Conservation (phyloP, 2,888 invertebrate species). For the Tortrix viridana region DNA sequence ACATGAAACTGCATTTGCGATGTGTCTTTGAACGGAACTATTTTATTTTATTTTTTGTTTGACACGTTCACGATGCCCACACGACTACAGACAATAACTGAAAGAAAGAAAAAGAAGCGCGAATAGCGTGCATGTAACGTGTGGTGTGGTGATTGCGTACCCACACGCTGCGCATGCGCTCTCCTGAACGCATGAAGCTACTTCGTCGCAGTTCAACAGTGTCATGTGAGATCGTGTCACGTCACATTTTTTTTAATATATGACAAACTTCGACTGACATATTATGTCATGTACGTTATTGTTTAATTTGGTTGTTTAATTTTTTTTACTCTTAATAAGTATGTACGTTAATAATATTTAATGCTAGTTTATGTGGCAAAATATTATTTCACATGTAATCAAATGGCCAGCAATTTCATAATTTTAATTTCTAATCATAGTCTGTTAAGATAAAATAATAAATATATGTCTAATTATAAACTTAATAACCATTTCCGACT, state of each 20-base stretch:
- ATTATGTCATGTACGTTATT: constrained; percentile 4
- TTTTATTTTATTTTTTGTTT: background rate
- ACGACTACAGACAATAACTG: too few species aligned
- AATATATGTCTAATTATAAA: constrained; percentile 49
- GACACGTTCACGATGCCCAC: too few species aligned
- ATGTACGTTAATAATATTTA: constrained; percentile 8
- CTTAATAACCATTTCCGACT: constrained; percentile 47
- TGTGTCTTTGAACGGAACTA: background rate
- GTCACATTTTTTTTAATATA: background rate
- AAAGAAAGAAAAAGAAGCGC: too few species aligned
- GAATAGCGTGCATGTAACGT: too few species aligned
- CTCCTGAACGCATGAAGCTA: too few species aligned
- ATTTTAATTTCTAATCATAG: constrained; percentile 53
- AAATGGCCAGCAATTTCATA: constrained; percentile 67
- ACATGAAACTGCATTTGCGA: background rate
- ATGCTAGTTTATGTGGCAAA: constrained; percentile 39
- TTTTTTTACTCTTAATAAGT: constrained; percentile 16
- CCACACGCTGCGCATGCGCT: too few species aligned
- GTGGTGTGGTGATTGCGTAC: too few species aligned
- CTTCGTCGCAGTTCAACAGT: too few species aligned
- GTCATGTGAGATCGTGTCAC: too few species aligned
- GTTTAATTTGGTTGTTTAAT: constrained; percentile 12
- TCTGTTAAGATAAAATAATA: constrained; percentile 51
- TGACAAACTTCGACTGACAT: constrained; percentile 1
- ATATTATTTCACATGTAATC: constrained; percentile 48